phyloP scores from a whole-genome alignment of 1,140 invertebrate genomes.

The Kradibia gibbosae region DNA sequence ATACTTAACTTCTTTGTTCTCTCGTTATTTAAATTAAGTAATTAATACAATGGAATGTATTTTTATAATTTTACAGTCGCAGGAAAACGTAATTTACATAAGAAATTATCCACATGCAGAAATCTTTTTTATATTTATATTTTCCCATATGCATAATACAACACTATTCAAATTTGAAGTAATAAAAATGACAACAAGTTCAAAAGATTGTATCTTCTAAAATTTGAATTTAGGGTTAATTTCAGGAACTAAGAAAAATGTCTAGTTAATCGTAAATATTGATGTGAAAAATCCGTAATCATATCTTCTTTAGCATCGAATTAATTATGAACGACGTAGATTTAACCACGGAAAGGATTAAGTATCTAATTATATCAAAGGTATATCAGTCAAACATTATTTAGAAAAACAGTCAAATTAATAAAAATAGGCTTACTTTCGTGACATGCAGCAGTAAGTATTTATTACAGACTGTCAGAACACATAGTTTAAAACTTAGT shows the following conservation, averaged over 20 bases:
- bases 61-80: neutral
- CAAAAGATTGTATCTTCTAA: neutral
- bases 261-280: neutral
- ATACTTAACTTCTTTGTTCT: slow-evolving; percentile 10
- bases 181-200: neutral
- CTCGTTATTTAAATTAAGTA: neutral
- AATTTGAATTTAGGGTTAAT: too few species aligned
- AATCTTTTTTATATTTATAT: neutral
- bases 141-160: neutral
- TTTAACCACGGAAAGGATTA: too few species aligned
- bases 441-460: too few species aligned
- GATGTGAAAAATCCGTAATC: too few species aligned
- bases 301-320: too few species aligned
- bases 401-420: too few species aligned
- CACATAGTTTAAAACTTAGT: too few species aligned
- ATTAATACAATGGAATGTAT: neutral
- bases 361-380: too few species aligned
- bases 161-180: neutral
- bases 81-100: neutral
- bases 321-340: too few species aligned
- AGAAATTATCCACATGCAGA: neutral
- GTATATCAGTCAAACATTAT: too few species aligned
- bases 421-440: too few species aligned
- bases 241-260: neutral
- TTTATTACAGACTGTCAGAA: too few species aligned